Evolutionary conservation across 2,797 vertebrate species (phyloP).

Genomic region (Onychomys leucogaster): DNA sequence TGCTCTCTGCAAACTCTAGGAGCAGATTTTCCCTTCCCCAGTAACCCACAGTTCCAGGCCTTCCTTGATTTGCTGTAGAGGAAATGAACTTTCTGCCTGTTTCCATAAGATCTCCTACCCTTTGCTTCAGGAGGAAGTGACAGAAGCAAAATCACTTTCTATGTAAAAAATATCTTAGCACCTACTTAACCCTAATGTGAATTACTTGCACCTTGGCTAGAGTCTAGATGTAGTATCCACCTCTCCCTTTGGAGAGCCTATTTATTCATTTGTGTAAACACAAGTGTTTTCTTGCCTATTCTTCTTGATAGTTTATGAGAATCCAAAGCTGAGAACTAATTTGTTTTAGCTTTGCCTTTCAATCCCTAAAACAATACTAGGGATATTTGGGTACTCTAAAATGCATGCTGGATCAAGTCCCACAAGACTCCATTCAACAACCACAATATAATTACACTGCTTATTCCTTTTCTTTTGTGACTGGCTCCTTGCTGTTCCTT

Average conservation of each 20-base stretch:
- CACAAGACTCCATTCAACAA: neutral
- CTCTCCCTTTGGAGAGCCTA: neutral
- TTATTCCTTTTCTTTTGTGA: neutral
- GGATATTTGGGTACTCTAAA: neutral
- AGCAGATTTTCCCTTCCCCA: neutral
- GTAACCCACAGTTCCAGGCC: rapidly evolving
- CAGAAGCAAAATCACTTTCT: no score
- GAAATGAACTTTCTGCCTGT: neutral
- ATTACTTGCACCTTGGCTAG: neutral
- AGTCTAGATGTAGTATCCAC: neutral
- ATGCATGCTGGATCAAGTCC: neutral
- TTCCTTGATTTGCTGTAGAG: neutral
- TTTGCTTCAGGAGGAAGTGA: no score
- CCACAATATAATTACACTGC: neutral
- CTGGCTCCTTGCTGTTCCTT: neutral
- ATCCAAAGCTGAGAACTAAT: neutral
- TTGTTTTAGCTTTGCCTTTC: neutral
- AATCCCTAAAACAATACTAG: neutral
- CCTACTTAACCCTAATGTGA: neutral
- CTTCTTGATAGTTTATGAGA: neutral
- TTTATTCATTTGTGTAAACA: neutral
- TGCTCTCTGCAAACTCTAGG: neutral
- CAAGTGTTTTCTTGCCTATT: neutral
- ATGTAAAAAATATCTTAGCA: neutral
- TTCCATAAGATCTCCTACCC: neutral